phyloP scores from a whole-genome alignment of 2,888 invertebrate genomes.

The Nephrotoma guestfalica region DNA sequence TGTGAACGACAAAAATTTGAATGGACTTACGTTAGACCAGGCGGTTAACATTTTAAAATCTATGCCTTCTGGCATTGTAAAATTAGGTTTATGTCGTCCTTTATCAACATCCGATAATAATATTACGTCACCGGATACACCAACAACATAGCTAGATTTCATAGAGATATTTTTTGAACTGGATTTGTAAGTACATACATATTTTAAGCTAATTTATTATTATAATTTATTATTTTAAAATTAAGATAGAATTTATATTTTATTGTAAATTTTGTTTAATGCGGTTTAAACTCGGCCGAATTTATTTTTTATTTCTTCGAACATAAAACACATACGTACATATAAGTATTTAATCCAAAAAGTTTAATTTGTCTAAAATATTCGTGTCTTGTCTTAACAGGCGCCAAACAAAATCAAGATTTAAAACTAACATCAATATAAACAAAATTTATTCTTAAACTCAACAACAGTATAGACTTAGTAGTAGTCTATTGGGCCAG shows the following conservation, averaged over 20 bases:
- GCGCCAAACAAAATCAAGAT: too few relatives aligned
- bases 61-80: conserved; percentile 77
- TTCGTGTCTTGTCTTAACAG: too few relatives aligned
- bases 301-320: neutral
- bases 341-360: neutral
- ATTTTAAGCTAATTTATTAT: neutral
- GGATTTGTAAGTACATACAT: conserved; percentile 6
- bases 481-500: too few relatives aligned
- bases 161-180: conserved; percentile 12
- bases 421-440: too few relatives aligned
- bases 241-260: neutral
- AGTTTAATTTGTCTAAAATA: neutral
- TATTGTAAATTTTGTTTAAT: neutral
- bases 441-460: too few relatives aligned
- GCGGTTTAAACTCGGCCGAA: neutral
- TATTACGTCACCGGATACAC: conserved; percentile 29
- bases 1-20: conserved; percentile 81
- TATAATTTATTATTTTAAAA: neutral
- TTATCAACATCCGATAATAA: conserved; percentile 32
- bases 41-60: conserved; percentile 94
- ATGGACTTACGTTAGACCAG: conserved; percentile 84
- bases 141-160: conserved; percentile 26
- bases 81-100: conserved; percentile 83
- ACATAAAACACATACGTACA: neutral
- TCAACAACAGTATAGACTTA: too few relatives aligned